These are phyloP conservation scores for Tupaia tana DNA, from an alignment of 2,113 vertebrate genomes.

Conservation along the genomic window DNA sequence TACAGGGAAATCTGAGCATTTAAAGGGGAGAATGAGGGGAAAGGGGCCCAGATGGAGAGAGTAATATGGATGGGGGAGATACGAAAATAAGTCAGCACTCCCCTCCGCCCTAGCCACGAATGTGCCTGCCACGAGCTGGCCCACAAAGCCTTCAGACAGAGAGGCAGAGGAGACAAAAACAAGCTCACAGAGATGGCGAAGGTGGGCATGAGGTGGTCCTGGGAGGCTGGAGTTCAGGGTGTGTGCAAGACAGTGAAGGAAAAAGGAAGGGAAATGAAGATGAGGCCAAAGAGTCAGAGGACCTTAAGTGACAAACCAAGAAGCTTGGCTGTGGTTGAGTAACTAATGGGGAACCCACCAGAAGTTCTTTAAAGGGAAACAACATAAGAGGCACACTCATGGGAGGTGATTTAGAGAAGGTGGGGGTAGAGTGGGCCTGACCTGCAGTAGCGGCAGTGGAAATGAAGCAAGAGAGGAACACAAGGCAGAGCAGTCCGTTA, in stretches of 20 bases:
- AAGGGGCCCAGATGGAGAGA: background rate
- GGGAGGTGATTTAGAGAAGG: background rate
- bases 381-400: background rate
- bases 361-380: background rate
- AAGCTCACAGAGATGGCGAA: background rate
- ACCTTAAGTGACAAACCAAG: background rate
- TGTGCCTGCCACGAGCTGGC: background rate
- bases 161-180: background rate
- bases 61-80: background rate
- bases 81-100: background rate
- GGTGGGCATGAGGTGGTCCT: background rate
- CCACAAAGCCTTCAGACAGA: background rate
- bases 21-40: background rate
- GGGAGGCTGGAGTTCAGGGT: background rate
- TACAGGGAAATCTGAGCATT: too few relatives aligned
- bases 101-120: background rate
- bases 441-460: too few relatives aligned
- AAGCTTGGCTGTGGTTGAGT: background rate
- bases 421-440: background rate
- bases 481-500: background rate
- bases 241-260: background rate
- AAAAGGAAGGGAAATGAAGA: background rate
- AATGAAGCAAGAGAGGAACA: background rate
- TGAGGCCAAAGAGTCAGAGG: background rate
- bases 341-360: background rate